Percentiles rank a stretch among this genome's conserved stretches.
phyloP scores from a whole-genome alignment of 2,888 invertebrate species.

The Mantis religiosa region DNA sequence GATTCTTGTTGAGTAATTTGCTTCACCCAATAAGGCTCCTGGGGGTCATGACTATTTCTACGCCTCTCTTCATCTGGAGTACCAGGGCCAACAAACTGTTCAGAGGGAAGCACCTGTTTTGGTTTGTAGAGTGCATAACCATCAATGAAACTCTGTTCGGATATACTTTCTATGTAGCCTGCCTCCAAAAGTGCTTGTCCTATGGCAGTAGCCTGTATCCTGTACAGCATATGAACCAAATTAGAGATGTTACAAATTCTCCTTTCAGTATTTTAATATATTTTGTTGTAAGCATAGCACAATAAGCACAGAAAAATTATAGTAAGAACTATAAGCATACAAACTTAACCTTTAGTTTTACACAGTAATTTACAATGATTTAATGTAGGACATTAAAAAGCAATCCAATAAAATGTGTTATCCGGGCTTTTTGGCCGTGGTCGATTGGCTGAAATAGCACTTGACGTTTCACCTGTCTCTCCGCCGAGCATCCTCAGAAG shows the following conservation, averaged over 20 bases:
- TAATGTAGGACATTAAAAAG: no score
- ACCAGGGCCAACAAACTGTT: neutral
- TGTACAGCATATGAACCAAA: neutral
- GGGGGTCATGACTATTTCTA: constrained; percentile 47
- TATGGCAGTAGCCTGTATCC: constrained; percentile 67
- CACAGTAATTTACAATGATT: no score
- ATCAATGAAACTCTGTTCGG: constrained; percentile 56
- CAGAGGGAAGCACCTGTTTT: constrained; percentile 27
- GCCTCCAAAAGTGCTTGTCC: constrained; percentile 75
- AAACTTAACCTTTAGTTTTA: no score
- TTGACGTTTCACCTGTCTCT: no score
- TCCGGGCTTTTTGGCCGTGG: no score
- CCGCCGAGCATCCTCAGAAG: no score
- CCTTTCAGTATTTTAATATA: no score
- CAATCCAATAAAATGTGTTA: no score
- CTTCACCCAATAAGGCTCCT: constrained; percentile 64
- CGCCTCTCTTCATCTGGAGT: constrained; percentile 34
- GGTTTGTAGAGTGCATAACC: constrained; percentile 60
- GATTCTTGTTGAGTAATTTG: constrained; percentile 51
- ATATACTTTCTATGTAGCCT: constrained; percentile 65
- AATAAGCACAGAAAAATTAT: no score
- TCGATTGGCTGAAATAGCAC: no score
- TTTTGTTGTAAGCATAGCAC: no score
- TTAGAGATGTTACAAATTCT: neutral
- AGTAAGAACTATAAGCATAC: no score